phyloP scores from a whole-genome alignment of 1,140 invertebrate genomes.

The Cydia splendana region DNA sequence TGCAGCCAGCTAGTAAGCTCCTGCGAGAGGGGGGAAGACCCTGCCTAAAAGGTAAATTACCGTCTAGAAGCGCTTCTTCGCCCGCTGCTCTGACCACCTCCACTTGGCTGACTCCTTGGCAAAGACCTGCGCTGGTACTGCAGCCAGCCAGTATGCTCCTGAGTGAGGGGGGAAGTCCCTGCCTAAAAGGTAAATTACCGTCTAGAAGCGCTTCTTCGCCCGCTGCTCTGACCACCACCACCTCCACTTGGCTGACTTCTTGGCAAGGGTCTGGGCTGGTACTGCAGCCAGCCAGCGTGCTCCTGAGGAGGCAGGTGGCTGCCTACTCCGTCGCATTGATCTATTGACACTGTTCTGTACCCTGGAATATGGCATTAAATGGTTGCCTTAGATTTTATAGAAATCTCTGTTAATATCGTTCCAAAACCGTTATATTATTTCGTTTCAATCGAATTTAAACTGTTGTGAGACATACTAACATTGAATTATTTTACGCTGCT shows the following conservation, averaged over 20 bases:
- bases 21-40: too few species aligned
- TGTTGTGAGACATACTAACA: too few species aligned
- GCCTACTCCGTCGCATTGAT: constrained; percentile 46
- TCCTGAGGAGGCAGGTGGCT: constrained; percentile 18
- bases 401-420: too few species aligned
- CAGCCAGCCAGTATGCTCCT: not conserved
- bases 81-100: too few species aligned
- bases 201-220: constrained; percentile 51
- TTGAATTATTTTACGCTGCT: too few species aligned
- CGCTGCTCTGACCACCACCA: not conserved
- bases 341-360: constrained; percentile 43
- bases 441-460: too few species aligned
- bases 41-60: too few species aligned
- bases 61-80: too few species aligned
- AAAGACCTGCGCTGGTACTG: not conserved
- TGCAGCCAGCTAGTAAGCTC: too few species aligned
- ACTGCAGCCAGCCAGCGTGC: not conserved
- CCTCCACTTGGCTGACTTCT: not conserved
- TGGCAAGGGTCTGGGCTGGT: not conserved
- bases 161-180: not conserved
- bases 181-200: constrained; percentile 45
- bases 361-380: constrained; percentile 43
- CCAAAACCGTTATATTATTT: too few species aligned
- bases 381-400: too few species aligned
- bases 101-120: not conserved